phyloP scores from a whole-genome alignment of 1,140 invertebrate species.

The Lucilia cuprina region DNA sequence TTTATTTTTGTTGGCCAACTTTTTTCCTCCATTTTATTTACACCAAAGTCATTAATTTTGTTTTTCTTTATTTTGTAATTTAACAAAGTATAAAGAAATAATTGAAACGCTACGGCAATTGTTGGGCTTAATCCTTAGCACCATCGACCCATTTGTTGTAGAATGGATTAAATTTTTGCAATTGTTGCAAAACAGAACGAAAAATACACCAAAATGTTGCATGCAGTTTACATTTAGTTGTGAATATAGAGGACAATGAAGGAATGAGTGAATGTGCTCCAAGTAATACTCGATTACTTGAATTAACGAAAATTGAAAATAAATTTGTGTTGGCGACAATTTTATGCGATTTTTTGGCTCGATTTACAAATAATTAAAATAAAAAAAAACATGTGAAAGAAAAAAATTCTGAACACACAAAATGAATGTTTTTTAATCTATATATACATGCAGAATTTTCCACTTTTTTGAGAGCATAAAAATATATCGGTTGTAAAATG shows the following conservation, averaged over 20 bases:
- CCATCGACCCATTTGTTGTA: neutral
- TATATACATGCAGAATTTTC: too few relatives aligned
- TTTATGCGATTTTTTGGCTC: slow-evolving; percentile 33
- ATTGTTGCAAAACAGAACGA: neutral
- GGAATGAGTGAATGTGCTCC: neutral
- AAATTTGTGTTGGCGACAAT: slow-evolving; percentile 34
- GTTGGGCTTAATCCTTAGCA: neutral
- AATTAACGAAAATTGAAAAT: slow-evolving; percentile 33
- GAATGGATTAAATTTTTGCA: slow-evolving; percentile 27
- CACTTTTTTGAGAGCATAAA: neutral
- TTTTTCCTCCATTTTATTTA: neutral
- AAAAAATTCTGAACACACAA: neutral
- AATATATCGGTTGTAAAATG: neutral
- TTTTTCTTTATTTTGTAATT: slow-evolving; percentile 1
- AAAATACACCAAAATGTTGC: neutral
- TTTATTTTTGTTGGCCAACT: neutral
- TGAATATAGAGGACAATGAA: neutral
- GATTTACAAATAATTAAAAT: neutral
- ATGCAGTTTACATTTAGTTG: neutral
- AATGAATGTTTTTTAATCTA: slow-evolving; percentile 30
- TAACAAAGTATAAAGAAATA: slow-evolving; percentile 18
- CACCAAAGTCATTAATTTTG: slow-evolving; percentile 27
- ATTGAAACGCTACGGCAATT: slow-evolving; percentile 27
- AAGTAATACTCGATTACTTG: slow-evolving; percentile 29
- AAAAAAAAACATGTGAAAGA: neutral